These are phyloP conservation scores for Melanotaenia parkinsoni DNA, from an alignment of 2,797 vertebrate genomes.

Conservation along the genomic window DNA sequence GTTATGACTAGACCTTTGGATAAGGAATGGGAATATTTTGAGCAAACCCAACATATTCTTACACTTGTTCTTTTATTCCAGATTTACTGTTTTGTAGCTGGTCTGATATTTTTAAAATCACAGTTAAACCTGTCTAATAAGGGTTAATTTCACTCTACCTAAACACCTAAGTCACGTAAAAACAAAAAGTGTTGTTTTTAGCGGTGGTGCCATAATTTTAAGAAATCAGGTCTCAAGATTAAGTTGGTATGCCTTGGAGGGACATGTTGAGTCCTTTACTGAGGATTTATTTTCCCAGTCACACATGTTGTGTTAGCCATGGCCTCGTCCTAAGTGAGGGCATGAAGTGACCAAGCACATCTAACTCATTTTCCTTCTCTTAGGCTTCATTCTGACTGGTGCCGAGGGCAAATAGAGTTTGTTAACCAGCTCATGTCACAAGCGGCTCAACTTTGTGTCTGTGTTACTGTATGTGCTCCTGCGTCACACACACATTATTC, in stretches of 20 bases:
- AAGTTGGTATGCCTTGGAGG: background rate
- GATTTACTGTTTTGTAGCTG: too few relatives aligned
- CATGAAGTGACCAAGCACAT: constrained; percentile 25
- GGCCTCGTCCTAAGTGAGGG: constrained; percentile 40
- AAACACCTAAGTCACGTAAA: too few relatives aligned
- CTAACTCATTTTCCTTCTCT: constrained; percentile 43
- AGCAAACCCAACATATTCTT: background rate
- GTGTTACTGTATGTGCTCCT: constrained; percentile 40
- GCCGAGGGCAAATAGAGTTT: constrained; percentile 71
- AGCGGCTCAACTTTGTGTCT: constrained; percentile 54
- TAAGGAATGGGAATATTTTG: constrained; percentile 4
- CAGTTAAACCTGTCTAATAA: too few relatives aligned
- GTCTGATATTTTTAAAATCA: too few relatives aligned
- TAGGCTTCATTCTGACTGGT: constrained; percentile 53
- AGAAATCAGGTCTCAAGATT: background rate
- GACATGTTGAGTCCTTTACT: background rate
- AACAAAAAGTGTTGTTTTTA: background rate
- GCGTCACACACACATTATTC: constrained; percentile 64
- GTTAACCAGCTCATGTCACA: constrained; percentile 61
- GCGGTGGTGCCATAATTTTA: background rate
- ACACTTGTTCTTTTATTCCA: too few relatives aligned
- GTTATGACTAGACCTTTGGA: too few relatives aligned
- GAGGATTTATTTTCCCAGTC: constrained; percentile 48
- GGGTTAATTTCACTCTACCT: too few relatives aligned
- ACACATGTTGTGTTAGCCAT: constrained; percentile 50